Base-by-base conservation (phyloP, 2,113 vertebrate genomes). In the Calypte anna region DNA sequence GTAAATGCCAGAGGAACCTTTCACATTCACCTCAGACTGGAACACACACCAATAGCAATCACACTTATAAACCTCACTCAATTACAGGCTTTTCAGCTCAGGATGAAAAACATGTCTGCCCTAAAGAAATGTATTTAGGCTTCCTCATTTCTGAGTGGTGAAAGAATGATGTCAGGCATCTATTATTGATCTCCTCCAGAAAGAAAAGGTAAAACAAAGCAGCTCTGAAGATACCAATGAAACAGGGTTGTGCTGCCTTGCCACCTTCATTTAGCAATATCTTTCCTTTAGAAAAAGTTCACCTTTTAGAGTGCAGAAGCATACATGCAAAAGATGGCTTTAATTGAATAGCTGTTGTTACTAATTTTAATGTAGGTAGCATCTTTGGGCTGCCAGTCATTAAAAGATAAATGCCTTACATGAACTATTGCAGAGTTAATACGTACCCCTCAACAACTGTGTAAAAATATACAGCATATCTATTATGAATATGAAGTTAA, bases 1-100 rank as follows among this genome's bases (percentile, higher is more conserved):
- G 93, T 96, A 96, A 97, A 96, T 97, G 94, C 93, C 94, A 96
- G 82, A 59, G 61, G 91, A 96, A 96, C 93, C 94, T 97, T 97
- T 96, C 96, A 81, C 38, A 54, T 68, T 72, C 95, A 94, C 68
- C 9, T 63, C 82, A 87, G 80, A 55, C 67, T 63, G 84, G 94
- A 93, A 87, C 64, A 90, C 87, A 86, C 90, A 94, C 91, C 93
- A 90, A 77, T 74, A 95, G 91, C 93, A 95, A 96, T 97, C 95
- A 93, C 85, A 95, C 96, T 97, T 95, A 97, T 95, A 95, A 95
- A 96, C 94, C 94, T 91, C 85, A 90, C 78, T 97, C 95, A 88
- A 95, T 97, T 96, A 96, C 90, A 95, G 93, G 93, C 82, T 95
- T 96, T 96, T 90, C 96, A 96, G 90, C 79, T 96, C 93, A 88